phyloP scores from a whole-genome alignment of 1,140 invertebrate genomes.

The Potamilus streckersoni region DNA sequence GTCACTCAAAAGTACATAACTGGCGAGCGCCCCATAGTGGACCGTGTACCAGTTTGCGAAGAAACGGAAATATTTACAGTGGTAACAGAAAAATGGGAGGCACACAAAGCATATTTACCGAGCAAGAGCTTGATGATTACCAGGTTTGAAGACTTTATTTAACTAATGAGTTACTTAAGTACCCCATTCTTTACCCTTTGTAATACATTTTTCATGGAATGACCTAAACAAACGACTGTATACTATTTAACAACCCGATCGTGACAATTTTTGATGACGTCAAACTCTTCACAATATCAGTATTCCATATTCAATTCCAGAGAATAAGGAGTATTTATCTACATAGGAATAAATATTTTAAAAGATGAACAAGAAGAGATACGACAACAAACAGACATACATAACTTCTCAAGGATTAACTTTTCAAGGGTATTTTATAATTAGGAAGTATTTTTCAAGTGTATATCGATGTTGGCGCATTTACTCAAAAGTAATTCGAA shows the following conservation, averaged over 20 bases:
- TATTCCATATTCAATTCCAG: background rate
- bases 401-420: too few relatives aligned
- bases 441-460: too few relatives aligned
- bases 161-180: background rate
- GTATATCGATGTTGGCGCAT: too few relatives aligned
- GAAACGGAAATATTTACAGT: too few relatives aligned
- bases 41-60: too few relatives aligned
- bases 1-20: too few relatives aligned
- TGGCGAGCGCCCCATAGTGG: too few relatives aligned
- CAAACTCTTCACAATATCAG: background rate
- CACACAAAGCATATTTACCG: slow-evolving; percentile 74
- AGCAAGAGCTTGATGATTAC: slow-evolving; percentile 90
- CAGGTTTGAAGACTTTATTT: slow-evolving; percentile 73
- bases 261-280: background rate
- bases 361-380: too few relatives aligned
- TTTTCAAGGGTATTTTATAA: too few relatives aligned
- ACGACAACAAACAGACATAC: too few relatives aligned
- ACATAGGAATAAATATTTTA: too few relatives aligned
- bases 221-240: background rate
- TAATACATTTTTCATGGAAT: background rate
- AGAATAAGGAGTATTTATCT: background rate
- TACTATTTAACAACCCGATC: background rate
- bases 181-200: background rate
- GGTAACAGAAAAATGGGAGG: slow-evolving; percentile 46
- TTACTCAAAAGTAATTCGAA: too few relatives aligned